Evolutionary conservation across 2,113 vertebrate species (phyloP).

Genomic region (Hemichromis elongatus): DNA sequence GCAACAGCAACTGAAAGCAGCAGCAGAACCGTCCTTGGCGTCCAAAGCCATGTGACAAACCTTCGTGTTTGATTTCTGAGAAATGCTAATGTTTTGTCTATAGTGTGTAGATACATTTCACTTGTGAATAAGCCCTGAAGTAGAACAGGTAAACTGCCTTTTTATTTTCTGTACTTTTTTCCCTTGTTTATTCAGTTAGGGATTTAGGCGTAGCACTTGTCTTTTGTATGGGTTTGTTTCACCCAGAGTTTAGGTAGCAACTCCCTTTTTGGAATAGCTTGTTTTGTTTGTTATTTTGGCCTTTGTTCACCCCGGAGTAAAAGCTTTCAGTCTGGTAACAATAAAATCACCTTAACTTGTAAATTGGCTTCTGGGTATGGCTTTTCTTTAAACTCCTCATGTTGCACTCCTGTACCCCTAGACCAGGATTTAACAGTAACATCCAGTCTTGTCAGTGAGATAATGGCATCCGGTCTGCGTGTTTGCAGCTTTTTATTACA

Average conservation of each 20-base stretch:
- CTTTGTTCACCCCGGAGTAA: background rate
- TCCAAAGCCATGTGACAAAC: too few relatives aligned
- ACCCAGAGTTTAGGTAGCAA: too few relatives aligned
- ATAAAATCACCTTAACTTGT: background rate
- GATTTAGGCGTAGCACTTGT: background rate
- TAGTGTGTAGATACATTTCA: background rate
- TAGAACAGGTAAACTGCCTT: background rate
- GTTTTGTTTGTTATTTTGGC: too few relatives aligned
- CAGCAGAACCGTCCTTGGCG: too few relatives aligned
- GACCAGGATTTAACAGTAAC: background rate
- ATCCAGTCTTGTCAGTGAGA: background rate
- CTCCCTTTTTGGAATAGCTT: too few relatives aligned
- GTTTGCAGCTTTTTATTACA: too few relatives aligned
- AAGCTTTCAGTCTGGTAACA: background rate
- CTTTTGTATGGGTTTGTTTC: background rate
- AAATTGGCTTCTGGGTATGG: fast-evolving
- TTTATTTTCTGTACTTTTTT: background rate
- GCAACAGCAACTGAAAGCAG: too few relatives aligned
- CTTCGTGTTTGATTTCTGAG: too few relatives aligned
- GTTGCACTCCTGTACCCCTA: background rate
- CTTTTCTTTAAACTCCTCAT: background rate
- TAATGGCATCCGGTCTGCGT: too few relatives aligned
- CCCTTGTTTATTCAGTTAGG: background rate
- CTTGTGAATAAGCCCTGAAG: background rate
- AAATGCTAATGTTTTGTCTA: too few relatives aligned